Evolutionary conservation across 1,140 invertebrate genomes (phyloP), one percentile per base, ranked within the genome.

Genomic region (Paracyclopina nana): DNA sequence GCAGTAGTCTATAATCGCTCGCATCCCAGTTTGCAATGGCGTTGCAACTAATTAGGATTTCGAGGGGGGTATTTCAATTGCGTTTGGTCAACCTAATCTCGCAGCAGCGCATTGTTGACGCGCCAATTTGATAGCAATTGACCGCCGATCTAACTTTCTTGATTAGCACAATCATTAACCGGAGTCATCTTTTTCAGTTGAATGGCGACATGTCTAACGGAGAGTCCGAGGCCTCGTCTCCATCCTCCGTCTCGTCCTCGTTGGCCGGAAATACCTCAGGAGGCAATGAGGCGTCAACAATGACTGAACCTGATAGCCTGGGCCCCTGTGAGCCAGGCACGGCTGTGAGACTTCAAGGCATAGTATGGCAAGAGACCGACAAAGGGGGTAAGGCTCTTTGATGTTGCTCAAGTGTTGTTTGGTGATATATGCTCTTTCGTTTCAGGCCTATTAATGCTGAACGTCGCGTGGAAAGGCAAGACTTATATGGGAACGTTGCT

Each of bases 311-410:
- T 14, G 50, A 52, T 22, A 52, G 24, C 4, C 38, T 52, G 18
- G 50, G 50, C 6, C 50, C 50, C 14, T 52, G 50, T 29, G 50
- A 52, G 25, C 50, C 50, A 26, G 50, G 50, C 5, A 52, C 50
- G 11, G 38, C 50, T 26, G 50, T 52, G 18, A 42, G 27, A n/a
- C 50, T 52, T 12, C 31, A 52, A 27, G 50, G 50, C 11, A 52
- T 52, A 24, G 50, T 52, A 26, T 52, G 50, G 50, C 50, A 52
- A 26, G 50, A 52, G 28, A 52, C 50, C n/a, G 50, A 52, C 20
- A 52, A 20, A 45, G n/a, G n/a, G n/a, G 50, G 50, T 52, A 50
- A 18, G 31, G 8, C 34, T 38, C 34, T 16, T 38, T 4, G 9
- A 2, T 2, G n/a, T 38, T 3, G 8, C 9, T 38, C 34, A 4